Evolutionary conservation across 2,888 invertebrate genomes (phyloP), one percentile per base, ranked within the genome.

Genomic region (Aspidiotus rigidus): DNA sequence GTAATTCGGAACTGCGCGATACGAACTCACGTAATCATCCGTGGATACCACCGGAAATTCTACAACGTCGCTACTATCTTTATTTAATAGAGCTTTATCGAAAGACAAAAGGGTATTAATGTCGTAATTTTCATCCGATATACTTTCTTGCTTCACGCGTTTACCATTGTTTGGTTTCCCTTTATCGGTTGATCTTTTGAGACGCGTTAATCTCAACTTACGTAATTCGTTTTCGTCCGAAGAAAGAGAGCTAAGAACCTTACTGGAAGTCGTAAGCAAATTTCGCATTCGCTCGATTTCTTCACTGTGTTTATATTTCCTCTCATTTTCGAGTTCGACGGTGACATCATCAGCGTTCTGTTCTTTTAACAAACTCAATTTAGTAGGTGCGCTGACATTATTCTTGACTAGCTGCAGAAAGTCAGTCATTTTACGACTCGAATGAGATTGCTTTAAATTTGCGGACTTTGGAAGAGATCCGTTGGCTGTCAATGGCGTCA

Each of bases 221-320:
- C 39, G 16, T 44, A 67, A 42, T 3, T 57, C 60, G 40, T 44
- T 67, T 1, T 67, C 60, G 28, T 67, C 67, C 44, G 60, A 42
- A 5, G 67, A 57, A n/a, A 67, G 13, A 49, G 49, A 60, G 17
- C 60, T 67, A 15, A 67, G 40, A 49, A 67, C 60, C 53, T 67
- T 67, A 49, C 59, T 44, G 7, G 67, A 67, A 15, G 9, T 15
- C 7, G 59, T 40, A 3, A 67, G 28, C 13, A 67, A 59, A 16
- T 11, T 17, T 28, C 60, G 59, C 67, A 67, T 67, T 13, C 67
- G 67, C 60, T 67, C 67, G 49, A 67, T 13, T 49, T 67, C 67
- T 11, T 67, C 67, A 28, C 53, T 55, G 10, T 41, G 41, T 41
- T 64, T 64, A 8, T 28, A 39, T 39, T 57, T 59, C 1, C 49